Evolutionary conservation across 2,113 vertebrate genomes (phyloP), one percentile per base, ranked within the genome.

Genomic region (Pachycephala philippinensis): DNA sequence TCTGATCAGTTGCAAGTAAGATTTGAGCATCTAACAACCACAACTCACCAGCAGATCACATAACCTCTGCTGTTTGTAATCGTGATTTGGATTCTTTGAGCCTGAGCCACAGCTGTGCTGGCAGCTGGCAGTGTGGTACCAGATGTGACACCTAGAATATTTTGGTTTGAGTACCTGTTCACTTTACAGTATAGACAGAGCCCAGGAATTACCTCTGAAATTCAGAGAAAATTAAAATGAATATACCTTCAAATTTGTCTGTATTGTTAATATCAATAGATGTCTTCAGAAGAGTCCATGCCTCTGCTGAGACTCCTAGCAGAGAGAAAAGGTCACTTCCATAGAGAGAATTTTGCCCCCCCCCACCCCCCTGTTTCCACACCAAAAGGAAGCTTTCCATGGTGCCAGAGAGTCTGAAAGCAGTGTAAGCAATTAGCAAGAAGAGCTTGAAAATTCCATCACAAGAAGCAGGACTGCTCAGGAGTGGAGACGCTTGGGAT

Each of bases 371-470:
- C 24, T 26, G 31, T 96, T 95, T 95, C 82, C 71, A 83, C 78
- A 85, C 61, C 24, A 70, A 61, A 80, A 72, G 30, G 90, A 93
- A 88, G 79, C 66, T 83, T 96, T 85, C 90, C 0, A 1, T 74
- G 96, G 96, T 97, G 96, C 96, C 95, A 92, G 88, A 5, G 52
- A 94, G 96, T 97, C 96, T 97, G 96, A 91, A 94, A 76, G 86
- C 75, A 65, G 30, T 61, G 59, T 61, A 72, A 87, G 88, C 92
- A 90, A 96, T 93, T 93, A 96, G 66, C 61, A n/a, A 88, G 84
- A 78, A 87, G 92, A 86, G 63, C 85, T 94, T 94, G 79, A 90
- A 88, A 95, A 93, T 93, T 93, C 92, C 90, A 72, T 74, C 1
- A 10, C 61, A 91, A 93, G 94, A 89, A 93, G 83, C 82, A 65